Evolutionary conservation across 53 echinoderm and acorn worm genomes (phyloP), one percentile per base, ranked within the genome.

Genomic region (Astropecten irregularis): DNA sequence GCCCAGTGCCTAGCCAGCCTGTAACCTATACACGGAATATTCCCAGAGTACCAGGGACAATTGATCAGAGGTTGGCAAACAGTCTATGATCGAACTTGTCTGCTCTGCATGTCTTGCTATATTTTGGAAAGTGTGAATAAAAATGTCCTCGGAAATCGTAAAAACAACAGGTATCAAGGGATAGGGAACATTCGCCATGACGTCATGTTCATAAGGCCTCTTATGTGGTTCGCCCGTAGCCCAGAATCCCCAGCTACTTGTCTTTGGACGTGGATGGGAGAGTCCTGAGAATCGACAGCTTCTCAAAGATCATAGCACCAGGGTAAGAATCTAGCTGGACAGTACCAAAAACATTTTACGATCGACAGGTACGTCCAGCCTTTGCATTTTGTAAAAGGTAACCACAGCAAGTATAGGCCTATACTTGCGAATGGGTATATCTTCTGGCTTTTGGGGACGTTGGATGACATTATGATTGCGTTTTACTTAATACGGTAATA

Each of bases 251-350:
- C 16, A 95, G 95, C 76, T 95, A 89, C 55, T 89, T 92, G 2
- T 95, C 95, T 18, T 56, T 95, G 52, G 95, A 95, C 69, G 92
- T 86, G 8, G 95, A 95, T 79, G 95, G 95, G 19, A 58, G 95
- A 55, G 95, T 95, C 1, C 63, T 95, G 15, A 57, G 95, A 20
- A 84, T 91, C 55, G 95, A 95, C 50, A 89, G 92, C 6, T 89
- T 95, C 49, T 89, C 95, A 18, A 95, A 95, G 67, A 71, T 89
- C 26, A 35, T 95, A 3, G 83, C 92, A 46, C 85, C 95, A 34
- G 95, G 95, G 95, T 95, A 65, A 76, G 91, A 44, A 44, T 44
- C 11, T 9, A 44, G 11, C 7, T 11, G 7, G 7, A 44, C 6
- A 44, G 44, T 11, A 9, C 44, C 44, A 44, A 44, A 44, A 11